Percentiles rank a stretch among this genome's conserved stretches.
Conservation (phyloP, 2,888 invertebrate species). For the Xestia ashworthii region DNA sequence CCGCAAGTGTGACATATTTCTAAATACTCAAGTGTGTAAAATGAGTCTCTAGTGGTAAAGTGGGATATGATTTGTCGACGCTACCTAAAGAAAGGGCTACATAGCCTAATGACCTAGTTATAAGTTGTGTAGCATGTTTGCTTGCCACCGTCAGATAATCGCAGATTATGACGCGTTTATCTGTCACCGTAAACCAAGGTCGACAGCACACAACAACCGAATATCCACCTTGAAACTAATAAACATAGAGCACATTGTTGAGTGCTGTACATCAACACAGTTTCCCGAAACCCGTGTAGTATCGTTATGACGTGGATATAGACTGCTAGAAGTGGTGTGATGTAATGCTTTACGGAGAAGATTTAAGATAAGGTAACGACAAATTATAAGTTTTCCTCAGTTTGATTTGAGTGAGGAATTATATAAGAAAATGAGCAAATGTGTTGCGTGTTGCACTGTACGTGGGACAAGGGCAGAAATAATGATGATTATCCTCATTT, state of each 20-base stretch:
- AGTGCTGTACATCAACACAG: constrained; percentile 21
- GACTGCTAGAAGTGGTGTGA: constrained; percentile 33
- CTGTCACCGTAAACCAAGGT: constrained; percentile 52
- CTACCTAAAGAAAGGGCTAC: constrained; percentile 20
- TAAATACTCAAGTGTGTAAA: too few species aligned
- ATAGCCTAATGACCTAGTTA: constrained; percentile 46
- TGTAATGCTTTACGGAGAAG: not conserved
- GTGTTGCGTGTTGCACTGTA: too few species aligned
- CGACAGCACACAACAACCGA: constrained; percentile 6
- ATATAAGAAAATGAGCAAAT: not conserved
- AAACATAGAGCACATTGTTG: constrained; percentile 18
- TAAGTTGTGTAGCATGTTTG: constrained; percentile 50
- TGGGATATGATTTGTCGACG: not conserved
- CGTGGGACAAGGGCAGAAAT: not conserved
- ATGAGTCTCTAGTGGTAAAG: not conserved
- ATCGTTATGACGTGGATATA: constrained; percentile 32
- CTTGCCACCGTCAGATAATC: constrained; percentile 68
- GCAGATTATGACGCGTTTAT: constrained; percentile 72
- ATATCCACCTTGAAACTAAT: constrained; percentile 17
- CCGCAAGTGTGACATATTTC: too few species aligned
- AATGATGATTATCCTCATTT: not conserved
- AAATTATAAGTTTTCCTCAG: not conserved
- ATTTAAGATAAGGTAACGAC: too few species aligned
- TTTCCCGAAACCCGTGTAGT: constrained; percentile 46
- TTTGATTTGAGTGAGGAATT: not conserved